Evolutionary conservation across 1,140 invertebrate species (phyloP).

Genomic region (Metopolophium dirhodum): DNA sequence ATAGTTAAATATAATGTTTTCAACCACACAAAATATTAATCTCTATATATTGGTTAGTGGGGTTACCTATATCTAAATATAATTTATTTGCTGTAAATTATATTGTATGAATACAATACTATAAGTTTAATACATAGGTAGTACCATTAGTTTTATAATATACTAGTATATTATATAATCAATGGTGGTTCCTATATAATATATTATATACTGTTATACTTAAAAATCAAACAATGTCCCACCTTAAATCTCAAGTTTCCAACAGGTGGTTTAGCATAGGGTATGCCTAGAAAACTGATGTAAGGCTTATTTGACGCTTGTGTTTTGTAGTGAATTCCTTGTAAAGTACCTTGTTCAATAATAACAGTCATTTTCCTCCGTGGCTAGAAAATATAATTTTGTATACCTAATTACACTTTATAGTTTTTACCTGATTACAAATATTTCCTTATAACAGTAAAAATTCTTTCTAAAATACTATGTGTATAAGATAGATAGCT

Average conservation of each 20-base stretch:
- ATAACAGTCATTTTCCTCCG: slow-evolving; percentile 44
- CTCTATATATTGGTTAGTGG: neutral
- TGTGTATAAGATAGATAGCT: neutral
- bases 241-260: slow-evolving; percentile 60
- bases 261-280: slow-evolving; percentile 60
- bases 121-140: no score
- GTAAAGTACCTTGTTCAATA: slow-evolving; percentile 55
- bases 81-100: no score
- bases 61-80: no score
- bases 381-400: slow-evolving; percentile 24
- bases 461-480: neutral
- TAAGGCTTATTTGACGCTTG: slow-evolving; percentile 44
- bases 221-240: neutral
- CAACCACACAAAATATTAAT: neutral
- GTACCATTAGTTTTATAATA: no score
- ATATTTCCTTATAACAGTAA: neutral
- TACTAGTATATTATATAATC: no score
- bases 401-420: neutral
- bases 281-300: slow-evolving; percentile 59
- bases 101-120: no score
- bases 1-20: neutral
- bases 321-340: slow-evolving; percentile 39
- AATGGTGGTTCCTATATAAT: no score
- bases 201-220: no score
- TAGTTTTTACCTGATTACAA: no score